phyloP scores from a whole-genome alignment of 1,140 invertebrate species.

The Penaeus vannamei region DNA sequence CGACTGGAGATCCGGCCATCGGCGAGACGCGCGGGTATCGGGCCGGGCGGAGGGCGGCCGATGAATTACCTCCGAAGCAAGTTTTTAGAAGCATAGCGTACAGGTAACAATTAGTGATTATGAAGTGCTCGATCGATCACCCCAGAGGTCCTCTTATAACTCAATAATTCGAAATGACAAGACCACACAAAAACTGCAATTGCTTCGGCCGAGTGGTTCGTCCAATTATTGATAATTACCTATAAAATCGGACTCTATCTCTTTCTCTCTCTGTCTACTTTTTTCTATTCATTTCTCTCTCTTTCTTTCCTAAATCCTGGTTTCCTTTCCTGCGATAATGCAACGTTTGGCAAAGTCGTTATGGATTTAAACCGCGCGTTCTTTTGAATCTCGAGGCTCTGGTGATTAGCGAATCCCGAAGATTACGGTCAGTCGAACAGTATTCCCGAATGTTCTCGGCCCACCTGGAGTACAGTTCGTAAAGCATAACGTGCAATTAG shows the following conservation, averaged over 20 bases:
- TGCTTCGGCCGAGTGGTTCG: conserved; percentile 25
- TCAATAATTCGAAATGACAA: conserved; percentile 44
- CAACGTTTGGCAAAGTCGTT: no score
- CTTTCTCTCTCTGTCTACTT: neutral
- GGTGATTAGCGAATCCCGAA: no score
- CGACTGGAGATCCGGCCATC: no score
- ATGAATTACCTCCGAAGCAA: neutral
- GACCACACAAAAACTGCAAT: conserved; percentile 13
- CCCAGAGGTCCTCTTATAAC: conserved; percentile 34
- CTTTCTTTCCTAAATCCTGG: neutral
- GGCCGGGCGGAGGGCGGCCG: no score
- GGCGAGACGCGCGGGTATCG: no score
- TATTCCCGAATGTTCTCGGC: no score
- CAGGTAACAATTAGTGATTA: conserved; percentile 30
- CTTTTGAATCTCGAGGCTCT: no score
- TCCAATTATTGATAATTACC: conserved; percentile 27
- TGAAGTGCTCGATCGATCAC: conserved; percentile 35
- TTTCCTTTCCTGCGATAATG: neutral
- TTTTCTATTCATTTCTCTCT: neutral
- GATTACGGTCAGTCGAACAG: no score
- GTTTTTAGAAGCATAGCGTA: conserved; percentile 34
- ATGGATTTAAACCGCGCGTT: no score
- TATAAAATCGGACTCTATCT: neutral
- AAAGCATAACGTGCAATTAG: no score
- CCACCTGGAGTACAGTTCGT: no score